Evolutionary conservation across 2,888 invertebrate species (phyloP).

Genomic region (Lasioglossum leucozonium): DNA sequence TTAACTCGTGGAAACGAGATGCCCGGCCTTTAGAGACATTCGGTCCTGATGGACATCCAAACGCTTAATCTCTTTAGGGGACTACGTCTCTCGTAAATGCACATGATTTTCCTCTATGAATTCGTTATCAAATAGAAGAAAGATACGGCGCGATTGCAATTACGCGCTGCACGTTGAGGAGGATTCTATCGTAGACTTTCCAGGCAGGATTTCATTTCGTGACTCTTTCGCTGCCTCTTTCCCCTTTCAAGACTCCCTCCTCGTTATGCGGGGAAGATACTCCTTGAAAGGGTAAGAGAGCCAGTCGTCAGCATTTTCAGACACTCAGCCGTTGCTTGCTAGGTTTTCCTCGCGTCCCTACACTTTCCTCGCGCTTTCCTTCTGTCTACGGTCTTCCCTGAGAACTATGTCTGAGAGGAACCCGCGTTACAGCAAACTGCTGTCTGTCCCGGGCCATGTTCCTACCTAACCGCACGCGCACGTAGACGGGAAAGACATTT

Average conservation of each 20-base stretch:
- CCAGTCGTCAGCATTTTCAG: conserved; percentile 71
- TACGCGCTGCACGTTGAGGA: conserved; percentile 13
- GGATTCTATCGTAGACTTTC: conserved; percentile 42
- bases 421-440: conserved; percentile 16
- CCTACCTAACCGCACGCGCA: conserved; percentile 25
- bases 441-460: conserved; percentile 22
- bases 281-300: conserved; percentile 63
- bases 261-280: conserved; percentile 63
- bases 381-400: conserved; percentile 10
- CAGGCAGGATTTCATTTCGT: conserved; percentile 50
- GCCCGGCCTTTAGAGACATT: not conserved
- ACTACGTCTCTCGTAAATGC: not conserved
- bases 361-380: conserved; percentile 42
- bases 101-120: not conserved
- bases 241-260: conserved; percentile 55
- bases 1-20: conserved; percentile 31
- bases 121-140: conserved; percentile 13
- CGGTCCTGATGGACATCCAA: not conserved
- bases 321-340: conserved; percentile 55
- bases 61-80: not conserved
- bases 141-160: conserved; percentile 31
- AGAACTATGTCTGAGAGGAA: conserved; percentile 10
- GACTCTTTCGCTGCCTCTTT: conserved; percentile 49
- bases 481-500: conserved; percentile 29
- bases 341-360: conserved; percentile 43